Evolutionary conservation across 2,113 vertebrate species (phyloP).

Genomic region (Xyliphius kryptos): DNA sequence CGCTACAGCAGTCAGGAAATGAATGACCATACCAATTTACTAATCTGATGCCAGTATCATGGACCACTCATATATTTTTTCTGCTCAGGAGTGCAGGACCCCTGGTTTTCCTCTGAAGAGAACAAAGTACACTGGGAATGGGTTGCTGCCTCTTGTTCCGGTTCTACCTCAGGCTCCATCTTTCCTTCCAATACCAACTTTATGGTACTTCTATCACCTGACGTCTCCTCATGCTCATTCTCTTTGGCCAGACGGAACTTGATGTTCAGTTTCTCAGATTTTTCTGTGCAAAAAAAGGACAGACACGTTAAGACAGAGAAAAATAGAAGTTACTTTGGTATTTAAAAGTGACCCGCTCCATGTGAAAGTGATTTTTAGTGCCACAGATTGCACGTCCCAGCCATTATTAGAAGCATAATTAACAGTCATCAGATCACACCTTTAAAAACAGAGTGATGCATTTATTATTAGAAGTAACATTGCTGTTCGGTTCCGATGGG

Average conservation of each 20-base stretch:
- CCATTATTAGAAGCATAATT: too few relatives aligned
- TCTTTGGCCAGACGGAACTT: slow-evolving; percentile 62
- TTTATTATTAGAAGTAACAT: too few relatives aligned
- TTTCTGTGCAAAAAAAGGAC: slow-evolving; percentile 48
- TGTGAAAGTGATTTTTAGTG: too few relatives aligned
- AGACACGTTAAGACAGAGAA: neutral
- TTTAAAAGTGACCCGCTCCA: too few relatives aligned
- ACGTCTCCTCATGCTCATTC: slow-evolving; percentile 45
- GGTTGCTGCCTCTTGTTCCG: neutral
- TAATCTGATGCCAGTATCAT: slow-evolving; percentile 17
- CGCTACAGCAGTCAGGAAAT: slow-evolving; percentile 1
- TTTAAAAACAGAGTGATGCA: too few relatives aligned
- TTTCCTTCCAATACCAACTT: slow-evolving; percentile 55
- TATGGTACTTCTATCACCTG: slow-evolving; percentile 47
- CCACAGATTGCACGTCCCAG: too few relatives aligned
- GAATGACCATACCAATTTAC: neutral
- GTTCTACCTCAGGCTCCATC: slow-evolving; percentile 20
- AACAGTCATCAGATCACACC: too few relatives aligned
- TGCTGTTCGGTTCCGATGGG: too few relatives aligned
- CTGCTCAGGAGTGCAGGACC: slow-evolving; percentile 13
- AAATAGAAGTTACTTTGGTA: too few relatives aligned
- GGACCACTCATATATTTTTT: slow-evolving; percentile 17
- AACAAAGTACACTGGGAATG: slow-evolving; percentile 13
- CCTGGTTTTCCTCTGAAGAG: slow-evolving; percentile 4
- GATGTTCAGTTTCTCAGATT: slow-evolving; percentile 61